Evolutionary conservation across 1,140 invertebrate genomes (phyloP).

Genomic region (Bombus terrestris): DNA sequence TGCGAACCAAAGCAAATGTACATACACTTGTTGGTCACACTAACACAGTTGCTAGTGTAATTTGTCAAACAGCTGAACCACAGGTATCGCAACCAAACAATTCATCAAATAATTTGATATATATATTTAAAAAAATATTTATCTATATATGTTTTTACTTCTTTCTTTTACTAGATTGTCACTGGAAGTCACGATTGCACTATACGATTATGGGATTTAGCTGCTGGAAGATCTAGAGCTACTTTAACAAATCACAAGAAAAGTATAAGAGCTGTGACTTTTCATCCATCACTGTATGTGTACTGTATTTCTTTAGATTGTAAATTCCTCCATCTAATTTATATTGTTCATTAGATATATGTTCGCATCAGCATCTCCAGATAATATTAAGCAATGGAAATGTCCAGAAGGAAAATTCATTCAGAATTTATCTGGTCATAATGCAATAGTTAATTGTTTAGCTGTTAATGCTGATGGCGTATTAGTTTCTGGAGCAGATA

Average conservation of each 20-base stretch:
- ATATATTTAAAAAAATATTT: constrained; percentile 13
- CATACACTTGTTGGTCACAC: constrained; percentile 98
- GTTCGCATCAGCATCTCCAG: constrained; percentile 98
- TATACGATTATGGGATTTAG: constrained; percentile 98
- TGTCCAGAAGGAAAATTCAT: constrained; percentile 99
- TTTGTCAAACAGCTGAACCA: constrained; percentile 96
- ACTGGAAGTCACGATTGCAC: constrained; percentile 93
- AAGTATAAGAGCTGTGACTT: constrained; percentile 94
- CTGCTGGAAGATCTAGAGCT: constrained; percentile 96
- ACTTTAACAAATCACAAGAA: constrained; percentile 99
- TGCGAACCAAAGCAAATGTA: constrained; percentile 99
- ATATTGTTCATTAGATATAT: constrained; percentile 87
- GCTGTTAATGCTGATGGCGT: constrained; percentile 97
- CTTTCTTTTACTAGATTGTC: constrained; percentile 83
- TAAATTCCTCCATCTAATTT: background rate
- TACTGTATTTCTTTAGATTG: constrained; percentile 34
- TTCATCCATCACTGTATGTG: constrained; percentile 94
- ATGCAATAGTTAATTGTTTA: constrained; percentile 98
- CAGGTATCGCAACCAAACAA: constrained; percentile 86
- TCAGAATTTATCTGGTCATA: constrained; percentile 98
- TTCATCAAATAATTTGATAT: background rate
- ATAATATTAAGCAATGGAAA: constrained; percentile 99
- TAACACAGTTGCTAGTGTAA: constrained; percentile 97
- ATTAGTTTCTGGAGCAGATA: constrained; percentile 98
- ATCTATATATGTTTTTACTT: background rate